Base-by-base conservation (phyloP, 2,888 invertebrate genomes). In the Tenthredo scrophulariae region DNA sequence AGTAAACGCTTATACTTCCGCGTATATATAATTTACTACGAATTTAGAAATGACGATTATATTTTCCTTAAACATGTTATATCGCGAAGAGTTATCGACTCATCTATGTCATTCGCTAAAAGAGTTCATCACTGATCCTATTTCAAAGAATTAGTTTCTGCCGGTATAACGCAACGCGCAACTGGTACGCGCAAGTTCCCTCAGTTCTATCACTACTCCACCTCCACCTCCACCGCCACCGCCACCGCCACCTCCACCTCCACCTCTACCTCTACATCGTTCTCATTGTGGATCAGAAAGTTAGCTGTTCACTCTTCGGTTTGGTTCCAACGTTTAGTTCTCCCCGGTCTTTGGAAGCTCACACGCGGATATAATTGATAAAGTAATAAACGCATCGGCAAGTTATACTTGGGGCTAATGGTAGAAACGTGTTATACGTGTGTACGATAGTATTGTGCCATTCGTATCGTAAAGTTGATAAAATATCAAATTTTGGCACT, bases 271-370 rank as follows among this genome's bases (percentile, higher is more conserved):
- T 72, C 72, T 37, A n/a, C 72, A 5, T 29, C 5, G 26, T 65
- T 13, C 65, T 22, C 33, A 18, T 75, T 15, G 26, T 15, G 26
- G 75, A 75, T 75, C 75, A 29, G 22, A 40, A 75, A 75, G 22
- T 75, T 50, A 9, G 26, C 75, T 29, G 75, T 29, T 22, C 75
- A 46, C 75, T 75, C 75, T 77, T 50, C 50, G 46, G 75, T 77
- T 77, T 40, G 7, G 72, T 50, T 50, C 18, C 7, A 46, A 26
- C 50, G 22, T 50, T 77, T 40, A 77, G 75, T 77, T 77, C 15
- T 26, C 46, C 50, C 29, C 46, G 75, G 75, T 77, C 46, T 50
- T 26, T 18, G 46, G 75, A 4, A 50, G 5, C 15, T 22, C n/a
- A 22, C 37, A 22, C 72, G 50, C 50, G 75, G 7, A 26, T 6